Base-by-base conservation (phyloP, 2,888 invertebrate species). In the Plutella xylostella region DNA sequence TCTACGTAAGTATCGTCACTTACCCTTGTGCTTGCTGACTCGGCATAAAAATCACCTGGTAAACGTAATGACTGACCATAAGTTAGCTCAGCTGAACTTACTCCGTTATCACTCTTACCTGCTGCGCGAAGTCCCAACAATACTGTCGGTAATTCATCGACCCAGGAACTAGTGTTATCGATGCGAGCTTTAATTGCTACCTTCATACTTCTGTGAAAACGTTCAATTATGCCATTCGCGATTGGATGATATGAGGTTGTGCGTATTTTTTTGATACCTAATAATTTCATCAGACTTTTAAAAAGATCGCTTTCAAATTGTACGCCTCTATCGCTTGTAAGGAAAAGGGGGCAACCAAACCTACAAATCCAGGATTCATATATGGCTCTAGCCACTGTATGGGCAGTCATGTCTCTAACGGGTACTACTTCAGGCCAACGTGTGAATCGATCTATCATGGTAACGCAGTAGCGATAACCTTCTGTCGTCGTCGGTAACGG, bases 121-220 rank as follows among this genome's bases (percentile, higher is more conserved):
- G 48, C 49, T 7, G 50, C 42, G 28, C 52, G 35, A n/a, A 55
- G 39, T 2, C 52, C 61, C 9, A 56, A 55, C 21, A 56, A 48
- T 0, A 75, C 54, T 2, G 67, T 60, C 3, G 62, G 49, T 9
- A 59, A 35, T 46, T 68, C 63, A 1, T 63, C 45, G 1, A 59
- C 62, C 21, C 63, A 54, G 3, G 17, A 18, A 18, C 7, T 17
- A 19, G 18, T 35, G 19, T 6, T 9, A 11, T 19, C 6, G 11
- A 28, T 12, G 9, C 35, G 34, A 11, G 34, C 34, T 4, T 25
- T 44, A 6, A 54, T 31, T 2, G 51, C 44, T 6, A 44, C 39
- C 30, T 51, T 51, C 7, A 49, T 14, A 12, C 46, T 39, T 1
- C 51, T 37, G 42, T 54, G 47, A 50, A 47, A 51, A 3, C 50